Percentiles rank a stretch among this genome's conserved stretches.
Conservation (phyloP, 2,888 invertebrate genomes). For the Hyposoter didymator region DNA sequence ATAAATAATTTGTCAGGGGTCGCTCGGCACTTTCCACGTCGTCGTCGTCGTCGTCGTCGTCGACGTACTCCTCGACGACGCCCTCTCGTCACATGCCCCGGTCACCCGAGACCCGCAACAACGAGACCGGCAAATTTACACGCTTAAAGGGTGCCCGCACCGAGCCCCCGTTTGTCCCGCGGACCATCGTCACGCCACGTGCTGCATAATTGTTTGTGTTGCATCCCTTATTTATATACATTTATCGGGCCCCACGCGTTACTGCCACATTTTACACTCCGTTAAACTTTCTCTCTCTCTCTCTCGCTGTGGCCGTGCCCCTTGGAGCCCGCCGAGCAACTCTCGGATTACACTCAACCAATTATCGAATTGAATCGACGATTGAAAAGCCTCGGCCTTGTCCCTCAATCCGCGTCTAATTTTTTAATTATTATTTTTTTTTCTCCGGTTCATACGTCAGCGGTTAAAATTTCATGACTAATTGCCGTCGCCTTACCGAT, state of each 20-base stretch:
- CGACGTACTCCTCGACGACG: constrained; percentile 8
- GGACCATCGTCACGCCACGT: constrained; percentile 73
- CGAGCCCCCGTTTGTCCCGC: not conserved
- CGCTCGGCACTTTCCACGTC: constrained; percentile 66
- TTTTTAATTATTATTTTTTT: not conserved
- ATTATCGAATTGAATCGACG: constrained; percentile 60
- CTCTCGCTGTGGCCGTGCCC: constrained; percentile 33
- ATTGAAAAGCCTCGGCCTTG: constrained; percentile 14
- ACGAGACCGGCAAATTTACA: constrained; percentile 46
- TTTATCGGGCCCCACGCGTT: constrained; percentile 40
- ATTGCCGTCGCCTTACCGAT: not conserved
- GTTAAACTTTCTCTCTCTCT: constrained; percentile 29
- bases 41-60: constrained; percentile 21
- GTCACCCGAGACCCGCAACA: constrained; percentile 71
- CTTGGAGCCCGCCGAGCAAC: not conserved
- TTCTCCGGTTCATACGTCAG: no score
- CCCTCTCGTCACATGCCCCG: constrained; percentile 61
- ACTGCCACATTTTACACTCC: constrained; percentile 59
- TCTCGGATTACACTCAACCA: constrained; percentile 59
- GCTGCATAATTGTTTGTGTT: constrained; percentile 79
- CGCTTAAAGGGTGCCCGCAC: constrained; percentile 14
- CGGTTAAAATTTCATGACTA: not conserved
- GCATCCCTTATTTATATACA: constrained; percentile 48
- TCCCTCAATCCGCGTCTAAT: not conserved
- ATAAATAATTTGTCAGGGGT: constrained; percentile 83